A percentile compares a stretch with the other conserved stretches of the same genome.
These are phyloP conservation scores for Aphaenogaster ashmeadi DNA, from an alignment of 1,140 invertebrate genomes.

Conservation along the genomic window DNA sequence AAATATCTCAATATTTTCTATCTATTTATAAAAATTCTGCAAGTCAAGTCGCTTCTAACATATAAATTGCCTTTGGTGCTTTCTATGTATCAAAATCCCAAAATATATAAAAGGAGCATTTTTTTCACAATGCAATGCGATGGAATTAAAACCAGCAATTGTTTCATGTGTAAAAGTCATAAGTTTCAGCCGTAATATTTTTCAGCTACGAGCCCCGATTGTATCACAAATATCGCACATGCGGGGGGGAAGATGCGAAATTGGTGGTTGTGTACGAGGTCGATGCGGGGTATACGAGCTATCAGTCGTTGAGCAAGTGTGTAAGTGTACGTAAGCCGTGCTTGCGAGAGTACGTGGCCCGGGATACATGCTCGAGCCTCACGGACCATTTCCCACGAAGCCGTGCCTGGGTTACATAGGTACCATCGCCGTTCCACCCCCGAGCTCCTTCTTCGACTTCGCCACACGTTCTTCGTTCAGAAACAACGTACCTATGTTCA, in stretches of 20 bases:
- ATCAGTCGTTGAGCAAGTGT: slow-evolving; percentile 30
- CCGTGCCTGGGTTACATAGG: slow-evolving; percentile 72
- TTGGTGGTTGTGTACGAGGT: slow-evolving; percentile 52
- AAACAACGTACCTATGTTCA: slow-evolving; percentile 36
- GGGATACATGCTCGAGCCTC: slow-evolving; percentile 60
- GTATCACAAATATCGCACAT: slow-evolving; percentile 44
- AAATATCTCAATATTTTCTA: slow-evolving; percentile 9
- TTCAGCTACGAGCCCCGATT: neutral
- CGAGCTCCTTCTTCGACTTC: slow-evolving; percentile 46
- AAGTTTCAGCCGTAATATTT: slow-evolving; percentile 30
- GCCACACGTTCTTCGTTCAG: slow-evolving; percentile 49
- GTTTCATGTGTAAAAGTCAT: neutral
- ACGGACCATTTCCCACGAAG: slow-evolving; percentile 77
- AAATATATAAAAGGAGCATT: neutral
- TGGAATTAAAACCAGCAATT: neutral
- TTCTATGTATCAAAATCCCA: neutral
- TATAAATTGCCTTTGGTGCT: neutral
- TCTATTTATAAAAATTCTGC: slow-evolving; percentile 12
- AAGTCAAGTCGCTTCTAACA: neutral
- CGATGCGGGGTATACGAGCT: slow-evolving; percentile 47
- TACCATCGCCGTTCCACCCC: neutral
- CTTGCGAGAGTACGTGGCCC: slow-evolving; percentile 48
- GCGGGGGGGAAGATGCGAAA: slow-evolving; percentile 26
- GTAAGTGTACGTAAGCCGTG: slow-evolving; percentile 39
- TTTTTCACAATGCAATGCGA: neutral